Percentiles rank a stretch among this genome's conserved stretches.
Conservation (phyloP, 2,888 invertebrate species). For the Cataglyphis altisquamis region DNA sequence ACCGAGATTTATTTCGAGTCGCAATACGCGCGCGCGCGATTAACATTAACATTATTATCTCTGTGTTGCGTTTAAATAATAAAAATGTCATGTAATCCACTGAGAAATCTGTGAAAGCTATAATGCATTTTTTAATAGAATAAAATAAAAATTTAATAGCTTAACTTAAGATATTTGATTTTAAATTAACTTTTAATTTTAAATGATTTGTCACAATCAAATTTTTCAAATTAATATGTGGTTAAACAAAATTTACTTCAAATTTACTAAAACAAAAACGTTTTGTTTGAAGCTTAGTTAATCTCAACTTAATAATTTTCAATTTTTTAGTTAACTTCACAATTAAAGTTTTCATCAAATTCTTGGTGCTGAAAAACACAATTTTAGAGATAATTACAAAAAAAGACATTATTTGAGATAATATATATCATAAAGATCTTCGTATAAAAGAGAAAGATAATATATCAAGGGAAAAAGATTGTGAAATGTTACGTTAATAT, state of each 20-base stretch:
- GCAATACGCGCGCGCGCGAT: background rate
- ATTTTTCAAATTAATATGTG: background rate
- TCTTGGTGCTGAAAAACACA: background rate
- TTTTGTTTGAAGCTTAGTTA: background rate
- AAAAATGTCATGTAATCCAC: slow-evolving; percentile 12
- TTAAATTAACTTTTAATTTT: background rate
- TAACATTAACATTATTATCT: slow-evolving; percentile 17
- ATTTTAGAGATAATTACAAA: background rate
- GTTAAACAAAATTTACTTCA: background rate
- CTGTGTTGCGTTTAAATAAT: slow-evolving; percentile 17
- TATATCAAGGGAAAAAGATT: background rate
- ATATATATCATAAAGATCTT: background rate
- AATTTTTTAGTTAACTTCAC: background rate
- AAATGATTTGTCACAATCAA: background rate
- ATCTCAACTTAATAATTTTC: background rate
- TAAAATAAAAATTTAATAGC: background rate
- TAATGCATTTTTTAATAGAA: background rate
- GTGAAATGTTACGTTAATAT: background rate
- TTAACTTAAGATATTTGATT: background rate
- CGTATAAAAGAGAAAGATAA: background rate
- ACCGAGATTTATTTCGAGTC: slow-evolving; percentile 44
- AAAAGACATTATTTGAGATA: background rate
- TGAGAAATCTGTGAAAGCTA: background rate
- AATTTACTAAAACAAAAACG: slow-evolving; percentile 20
- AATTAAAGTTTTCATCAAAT: background rate